These are phyloP conservation scores for Anguilla marmorata DNA, from an alignment of 2,797 vertebrate genomes.

Conservation along the genomic window DNA sequence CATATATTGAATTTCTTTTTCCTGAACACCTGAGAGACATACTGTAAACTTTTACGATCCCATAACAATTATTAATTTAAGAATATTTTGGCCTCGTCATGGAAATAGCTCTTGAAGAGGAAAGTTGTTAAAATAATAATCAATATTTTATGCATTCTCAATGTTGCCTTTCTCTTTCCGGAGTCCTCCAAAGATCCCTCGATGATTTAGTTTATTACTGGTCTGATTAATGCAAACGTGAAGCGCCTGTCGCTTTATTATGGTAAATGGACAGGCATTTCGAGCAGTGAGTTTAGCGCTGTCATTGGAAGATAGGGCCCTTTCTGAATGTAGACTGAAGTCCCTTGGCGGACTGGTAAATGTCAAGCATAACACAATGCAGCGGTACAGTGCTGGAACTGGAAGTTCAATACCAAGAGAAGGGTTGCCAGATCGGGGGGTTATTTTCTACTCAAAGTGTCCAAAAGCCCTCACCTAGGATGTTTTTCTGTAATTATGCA, in stretches of 20 bases:
- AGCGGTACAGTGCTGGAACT: not conserved
- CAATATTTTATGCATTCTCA: slow-evolving; percentile 10
- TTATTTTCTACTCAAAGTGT: not conserved
- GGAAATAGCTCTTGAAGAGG: not conserved
- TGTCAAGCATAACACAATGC: not conserved
- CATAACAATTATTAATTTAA: not conserved
- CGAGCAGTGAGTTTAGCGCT: not conserved
- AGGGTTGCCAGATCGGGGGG: not conserved
- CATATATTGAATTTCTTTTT: not conserved
- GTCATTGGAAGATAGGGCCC: not conserved
- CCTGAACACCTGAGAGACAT: not conserved
- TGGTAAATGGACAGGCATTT: not conserved
- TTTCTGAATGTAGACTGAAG: not conserved
- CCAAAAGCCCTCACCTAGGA: not conserved
- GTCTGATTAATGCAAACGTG: not conserved
- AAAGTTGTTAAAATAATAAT: not conserved
- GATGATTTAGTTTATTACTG: not conserved
- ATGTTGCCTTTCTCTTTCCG: not conserved
- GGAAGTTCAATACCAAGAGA: not conserved
- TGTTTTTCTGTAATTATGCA: not conserved
- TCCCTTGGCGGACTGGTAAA: not conserved
- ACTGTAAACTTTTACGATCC: not conserved
- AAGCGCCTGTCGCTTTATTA: not conserved
- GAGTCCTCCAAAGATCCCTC: not conserved
- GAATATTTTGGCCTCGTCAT: not conserved